These are phyloP conservation scores for Intellagama lesueurii DNA, from an alignment of 2,797 vertebrate genomes.

Conservation along the genomic window DNA sequence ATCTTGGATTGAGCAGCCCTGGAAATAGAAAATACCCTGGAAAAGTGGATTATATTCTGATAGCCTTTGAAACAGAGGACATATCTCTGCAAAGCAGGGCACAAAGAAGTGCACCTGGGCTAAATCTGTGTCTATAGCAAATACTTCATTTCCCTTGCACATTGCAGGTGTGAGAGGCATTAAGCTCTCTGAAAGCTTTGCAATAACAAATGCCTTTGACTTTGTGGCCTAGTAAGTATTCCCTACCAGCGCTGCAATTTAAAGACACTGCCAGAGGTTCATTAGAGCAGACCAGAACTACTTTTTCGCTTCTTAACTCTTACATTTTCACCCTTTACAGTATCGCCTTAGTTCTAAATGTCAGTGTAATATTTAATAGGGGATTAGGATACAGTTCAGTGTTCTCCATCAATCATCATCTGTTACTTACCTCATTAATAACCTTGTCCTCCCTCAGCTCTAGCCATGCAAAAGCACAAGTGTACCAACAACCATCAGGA, in stretches of 20 bases:
- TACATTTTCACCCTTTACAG: conserved; percentile 55
- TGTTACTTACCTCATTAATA: conserved; percentile 71
- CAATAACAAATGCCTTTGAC: conserved; percentile 8
- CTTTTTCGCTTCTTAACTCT: conserved; percentile 53
- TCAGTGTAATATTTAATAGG: conserved; percentile 72
- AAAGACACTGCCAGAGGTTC: conserved; percentile 69
- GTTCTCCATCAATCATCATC: conserved; percentile 70
- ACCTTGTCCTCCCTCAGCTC: conserved; percentile 48
- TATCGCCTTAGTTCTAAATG: conserved; percentile 68
- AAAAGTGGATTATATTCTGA: neutral
- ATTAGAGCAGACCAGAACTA: neutral
- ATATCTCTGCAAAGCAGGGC: neutral
- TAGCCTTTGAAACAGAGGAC: neutral
- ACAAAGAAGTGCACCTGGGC: neutral
- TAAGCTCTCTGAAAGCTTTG: conserved; percentile 45
- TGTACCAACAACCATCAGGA: conserved; percentile 55
- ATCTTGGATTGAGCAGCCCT: too few relatives aligned
- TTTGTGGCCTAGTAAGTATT: conserved; percentile 38
- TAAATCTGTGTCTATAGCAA: neutral
- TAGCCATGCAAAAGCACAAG: conserved; percentile 47
- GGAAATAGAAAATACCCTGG: too few relatives aligned
- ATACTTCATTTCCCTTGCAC: conserved; percentile 32
- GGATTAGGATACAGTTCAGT: conserved; percentile 69
- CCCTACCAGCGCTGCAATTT: conserved; percentile 43
- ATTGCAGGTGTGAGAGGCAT: conserved; percentile 46